Percentiles rank a stretch among this genome's conserved stretches.
These are phyloP conservation scores for Aphaenogaster rudis DNA, from an alignment of 1,140 invertebrate genomes.

Conservation along the genomic window DNA sequence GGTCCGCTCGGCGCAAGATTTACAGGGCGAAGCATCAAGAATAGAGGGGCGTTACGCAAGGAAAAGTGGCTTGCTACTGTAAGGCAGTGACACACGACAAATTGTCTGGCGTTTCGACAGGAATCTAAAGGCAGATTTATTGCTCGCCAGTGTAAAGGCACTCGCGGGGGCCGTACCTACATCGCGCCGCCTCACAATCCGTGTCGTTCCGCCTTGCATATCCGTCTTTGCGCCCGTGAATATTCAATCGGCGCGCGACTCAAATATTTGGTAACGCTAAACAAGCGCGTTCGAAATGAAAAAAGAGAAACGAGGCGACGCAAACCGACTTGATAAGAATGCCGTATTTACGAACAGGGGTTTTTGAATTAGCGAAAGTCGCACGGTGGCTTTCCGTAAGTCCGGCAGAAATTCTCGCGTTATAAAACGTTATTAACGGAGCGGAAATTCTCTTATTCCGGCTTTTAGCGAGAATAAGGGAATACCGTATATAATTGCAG, in stretches of 20 bases:
- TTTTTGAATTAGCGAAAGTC: not conserved
- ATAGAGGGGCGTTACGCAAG: conserved; percentile 63
- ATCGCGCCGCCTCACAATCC: conserved; percentile 51
- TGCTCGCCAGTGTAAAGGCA: conserved; percentile 65
- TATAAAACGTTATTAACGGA: conserved; percentile 45
- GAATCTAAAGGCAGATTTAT: conserved; percentile 76
- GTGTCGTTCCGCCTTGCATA: conserved; percentile 26
- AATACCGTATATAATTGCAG: conserved; percentile 47
- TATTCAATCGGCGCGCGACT: conserved; percentile 46
- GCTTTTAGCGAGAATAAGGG: conserved; percentile 40
- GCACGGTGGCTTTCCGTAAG: not conserved
- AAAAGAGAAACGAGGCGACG: not conserved
- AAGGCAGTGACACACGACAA: conserved; percentile 70
- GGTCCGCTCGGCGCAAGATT: conserved; percentile 40
- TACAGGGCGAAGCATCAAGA: conserved; percentile 66
- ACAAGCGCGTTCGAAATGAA: not conserved
- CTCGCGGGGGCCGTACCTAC: conserved; percentile 61
- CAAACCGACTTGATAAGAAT: not conserved
- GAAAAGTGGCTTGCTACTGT: conserved; percentile 70
- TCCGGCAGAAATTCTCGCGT: not conserved
- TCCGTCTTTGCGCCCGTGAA: conserved; percentile 37
- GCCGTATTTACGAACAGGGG: not conserved
- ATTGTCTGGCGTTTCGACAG: conserved; percentile 74
- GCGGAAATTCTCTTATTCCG: conserved; percentile 25
- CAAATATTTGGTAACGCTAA: conserved; percentile 31